A percentile compares a stretch with the other conserved stretches of the same genome.
These are phyloP conservation scores for Coluber constrictor DNA, from an alignment of 2,797 vertebrate species.

Conservation along the genomic window DNA sequence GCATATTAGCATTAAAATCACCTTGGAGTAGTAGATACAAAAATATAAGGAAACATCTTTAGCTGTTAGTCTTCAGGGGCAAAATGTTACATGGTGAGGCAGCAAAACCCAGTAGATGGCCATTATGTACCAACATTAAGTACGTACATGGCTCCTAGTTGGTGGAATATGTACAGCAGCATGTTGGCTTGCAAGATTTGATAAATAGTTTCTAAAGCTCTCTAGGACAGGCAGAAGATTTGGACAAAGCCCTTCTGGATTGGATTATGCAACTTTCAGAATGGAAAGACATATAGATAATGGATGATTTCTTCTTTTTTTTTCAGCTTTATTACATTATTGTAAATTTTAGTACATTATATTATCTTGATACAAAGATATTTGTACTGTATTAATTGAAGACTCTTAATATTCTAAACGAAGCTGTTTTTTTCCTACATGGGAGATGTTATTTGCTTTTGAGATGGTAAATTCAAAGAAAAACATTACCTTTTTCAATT, in stretches of 20 bases:
- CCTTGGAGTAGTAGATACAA: background rate
- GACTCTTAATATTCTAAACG: background rate
- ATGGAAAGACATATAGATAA: background rate
- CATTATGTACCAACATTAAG: slow-evolving; percentile 10
- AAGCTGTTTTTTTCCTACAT: slow-evolving; percentile 18
- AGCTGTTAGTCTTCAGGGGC: background rate
- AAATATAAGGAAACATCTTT: background rate
- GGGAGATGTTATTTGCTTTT: slow-evolving; percentile 40
- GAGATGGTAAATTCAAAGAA: slow-evolving; percentile 23
- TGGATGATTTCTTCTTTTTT: background rate
- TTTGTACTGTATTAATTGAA: background rate
- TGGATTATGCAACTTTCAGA: background rate
- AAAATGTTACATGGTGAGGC: background rate
- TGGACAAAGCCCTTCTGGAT: background rate
- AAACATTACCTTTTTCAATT: slow-evolving; percentile 47
- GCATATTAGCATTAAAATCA: background rate
- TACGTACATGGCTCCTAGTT: background rate
- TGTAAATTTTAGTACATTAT: background rate
- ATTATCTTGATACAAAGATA: background rate
- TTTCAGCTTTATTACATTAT: background rate
- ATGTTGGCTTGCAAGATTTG: background rate
- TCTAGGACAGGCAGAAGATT: background rate
- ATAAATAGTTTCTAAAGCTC: background rate
- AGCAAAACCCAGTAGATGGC: background rate
- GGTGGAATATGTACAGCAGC: background rate